These are phyloP conservation scores for Neomonachus schauinslandi DNA, from an alignment of 2,113 vertebrate species.

Conservation along the genomic window DNA sequence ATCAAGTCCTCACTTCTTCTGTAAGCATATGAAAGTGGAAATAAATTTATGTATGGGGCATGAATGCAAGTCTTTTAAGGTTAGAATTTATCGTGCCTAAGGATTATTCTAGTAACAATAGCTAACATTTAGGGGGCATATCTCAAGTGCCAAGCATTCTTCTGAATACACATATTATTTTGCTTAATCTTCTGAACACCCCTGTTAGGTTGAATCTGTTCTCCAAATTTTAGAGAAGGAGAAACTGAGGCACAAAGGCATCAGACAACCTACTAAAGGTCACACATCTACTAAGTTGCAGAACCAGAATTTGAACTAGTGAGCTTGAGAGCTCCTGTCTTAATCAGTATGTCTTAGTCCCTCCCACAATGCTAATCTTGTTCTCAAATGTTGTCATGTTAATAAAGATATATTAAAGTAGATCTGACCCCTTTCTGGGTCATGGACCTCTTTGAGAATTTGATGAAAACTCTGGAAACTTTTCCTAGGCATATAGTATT, in stretches of 20 bases:
- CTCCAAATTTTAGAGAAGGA: conserved; percentile 17
- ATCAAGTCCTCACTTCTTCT: conserved; percentile 45
- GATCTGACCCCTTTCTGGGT: background rate
- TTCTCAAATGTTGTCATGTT: background rate
- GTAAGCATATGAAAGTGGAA: conserved; percentile 25
- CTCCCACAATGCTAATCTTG: background rate
- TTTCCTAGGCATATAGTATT: background rate
- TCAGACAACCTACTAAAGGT: background rate
- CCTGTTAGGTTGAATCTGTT: background rate
- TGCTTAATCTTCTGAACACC: background rate
- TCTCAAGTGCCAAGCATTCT: background rate
- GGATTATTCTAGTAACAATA: conserved; percentile 10
- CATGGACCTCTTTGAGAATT: background rate
- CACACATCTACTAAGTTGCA: background rate
- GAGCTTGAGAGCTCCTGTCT: background rate
- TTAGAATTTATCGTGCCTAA: conserved; percentile 18
- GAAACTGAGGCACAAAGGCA: background rate
- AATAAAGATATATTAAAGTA: background rate
- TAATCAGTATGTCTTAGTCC: background rate
- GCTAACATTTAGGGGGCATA: background rate
- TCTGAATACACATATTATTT: background rate
- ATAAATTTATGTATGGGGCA: background rate
- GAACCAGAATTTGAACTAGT: background rate
- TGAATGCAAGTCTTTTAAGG: conserved; percentile 33
- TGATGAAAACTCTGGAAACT: background rate